Percentiles rank a stretch among this genome's conserved stretches.
These are phyloP conservation scores for Epicauta chinensis DNA, from an alignment of 1,140 invertebrate genomes.

Conservation along the genomic window DNA sequence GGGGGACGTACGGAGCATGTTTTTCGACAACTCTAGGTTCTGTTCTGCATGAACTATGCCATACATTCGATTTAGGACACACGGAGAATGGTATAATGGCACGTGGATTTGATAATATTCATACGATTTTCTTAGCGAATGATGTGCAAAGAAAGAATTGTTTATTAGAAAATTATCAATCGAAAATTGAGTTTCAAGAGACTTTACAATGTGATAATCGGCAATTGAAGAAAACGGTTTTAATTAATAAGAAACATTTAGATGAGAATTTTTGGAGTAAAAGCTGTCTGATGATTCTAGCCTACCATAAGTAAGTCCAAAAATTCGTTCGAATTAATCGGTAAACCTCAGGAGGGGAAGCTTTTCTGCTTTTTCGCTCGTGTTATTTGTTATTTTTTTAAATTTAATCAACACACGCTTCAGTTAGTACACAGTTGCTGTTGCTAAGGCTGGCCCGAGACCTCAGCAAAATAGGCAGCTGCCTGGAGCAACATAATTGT, in stretches of 20 bases:
- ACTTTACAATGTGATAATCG: conserved; percentile 44
- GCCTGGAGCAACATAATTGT: no score
- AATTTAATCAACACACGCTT: no score
- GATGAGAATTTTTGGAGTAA: conserved; percentile 55
- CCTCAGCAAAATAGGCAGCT: no score
- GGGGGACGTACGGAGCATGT: conserved; percentile 78
- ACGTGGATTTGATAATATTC: conserved; percentile 84
- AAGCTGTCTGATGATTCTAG: conserved; percentile 60
- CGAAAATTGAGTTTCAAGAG: conserved; percentile 29
- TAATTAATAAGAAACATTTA: conserved; percentile 40
- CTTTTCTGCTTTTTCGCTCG: no score
- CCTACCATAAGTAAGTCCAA: conserved; percentile 51
- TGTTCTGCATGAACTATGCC: conserved; percentile 90
- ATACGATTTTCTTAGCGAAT: conserved; percentile 58
- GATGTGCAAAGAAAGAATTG: conserved; percentile 44
- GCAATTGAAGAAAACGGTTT: conserved; percentile 47
- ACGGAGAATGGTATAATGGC: conserved; percentile 89
- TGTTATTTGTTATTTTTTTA: no score
- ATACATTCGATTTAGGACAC: conserved; percentile 92
- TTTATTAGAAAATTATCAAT: conserved; percentile 8
- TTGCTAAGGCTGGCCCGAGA: no score
- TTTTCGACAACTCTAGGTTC: conserved; percentile 89
- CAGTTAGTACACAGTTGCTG: no score
- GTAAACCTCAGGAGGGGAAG: no score
- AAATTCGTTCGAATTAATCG: neutral